Percentiles rank a stretch among this genome's conserved stretches.
Evolutionary conservation across 53 echinoderm and acorn worm genomes (phyloP).

Genomic region (Glandiceps talaboti): DNA sequence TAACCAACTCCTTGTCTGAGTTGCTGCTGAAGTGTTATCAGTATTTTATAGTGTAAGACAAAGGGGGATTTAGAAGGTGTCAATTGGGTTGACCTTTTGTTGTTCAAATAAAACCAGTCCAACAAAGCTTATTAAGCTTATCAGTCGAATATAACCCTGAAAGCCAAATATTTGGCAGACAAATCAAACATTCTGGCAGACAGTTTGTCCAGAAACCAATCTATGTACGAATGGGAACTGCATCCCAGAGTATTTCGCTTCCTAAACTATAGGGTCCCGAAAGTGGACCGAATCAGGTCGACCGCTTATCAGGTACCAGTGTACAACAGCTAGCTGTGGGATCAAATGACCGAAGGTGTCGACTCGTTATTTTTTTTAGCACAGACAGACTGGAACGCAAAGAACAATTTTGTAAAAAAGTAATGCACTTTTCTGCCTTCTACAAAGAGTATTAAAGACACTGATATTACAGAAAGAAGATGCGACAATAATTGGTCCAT

Average conservation of each 20-base stretch:
- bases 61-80: too few species aligned
- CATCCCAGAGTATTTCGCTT: background rate
- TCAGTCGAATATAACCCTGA: background rate
- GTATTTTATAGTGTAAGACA: too few species aligned
- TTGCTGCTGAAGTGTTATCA: too few species aligned
- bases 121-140: too few species aligned
- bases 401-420: too few species aligned
- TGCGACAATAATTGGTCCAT: background rate
- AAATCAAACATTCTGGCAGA: background rate
- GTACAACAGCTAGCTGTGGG: background rate
- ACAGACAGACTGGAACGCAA: background rate
- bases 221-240: background rate
- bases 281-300: slow-evolving; percentile 23
- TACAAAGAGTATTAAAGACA: too few species aligned
- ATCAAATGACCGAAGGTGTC: background rate
- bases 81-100: too few species aligned
- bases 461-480: background rate
- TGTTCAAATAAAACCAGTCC: too few species aligned
- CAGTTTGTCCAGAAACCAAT: background rate
- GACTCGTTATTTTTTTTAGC: background rate
- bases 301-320: slow-evolving; percentile 19
- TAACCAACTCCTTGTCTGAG: too few species aligned
- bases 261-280: slow-evolving; percentile 16
- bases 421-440: background rate
- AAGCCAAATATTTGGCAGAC: background rate